These are phyloP conservation scores for Salarias fasciatus DNA, from an alignment of 2,797 vertebrate genomes.

Conservation along the genomic window DNA sequence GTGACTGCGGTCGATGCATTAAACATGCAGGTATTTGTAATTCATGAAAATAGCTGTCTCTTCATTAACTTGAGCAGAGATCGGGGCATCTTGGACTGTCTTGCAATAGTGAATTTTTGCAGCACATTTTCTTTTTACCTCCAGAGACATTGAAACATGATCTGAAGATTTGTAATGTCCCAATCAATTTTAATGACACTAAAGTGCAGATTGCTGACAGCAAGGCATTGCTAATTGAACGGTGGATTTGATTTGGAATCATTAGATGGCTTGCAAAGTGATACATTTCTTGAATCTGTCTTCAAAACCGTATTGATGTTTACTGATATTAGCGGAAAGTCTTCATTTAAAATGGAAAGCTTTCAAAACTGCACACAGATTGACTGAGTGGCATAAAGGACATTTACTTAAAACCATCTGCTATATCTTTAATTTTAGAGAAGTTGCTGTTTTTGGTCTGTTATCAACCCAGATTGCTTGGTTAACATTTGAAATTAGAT, in stretches of 20 bases:
- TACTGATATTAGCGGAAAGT: background rate
- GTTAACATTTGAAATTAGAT: too few species aligned
- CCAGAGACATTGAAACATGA: constrained; percentile 21
- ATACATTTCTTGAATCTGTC: background rate
- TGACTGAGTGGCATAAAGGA: background rate
- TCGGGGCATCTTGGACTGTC: constrained; percentile 6
- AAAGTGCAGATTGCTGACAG: constrained; percentile 17
- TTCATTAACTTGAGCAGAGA: constrained; percentile 24
- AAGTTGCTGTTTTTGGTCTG: too few species aligned
- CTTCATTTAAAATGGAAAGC: too few species aligned
- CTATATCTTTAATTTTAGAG: too few species aligned
- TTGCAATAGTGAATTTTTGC: constrained; percentile 1
- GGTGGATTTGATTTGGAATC: constrained; percentile 1
- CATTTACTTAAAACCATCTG: too few species aligned
- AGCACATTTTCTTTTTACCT: background rate
- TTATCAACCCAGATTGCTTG: too few species aligned
- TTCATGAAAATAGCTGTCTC: constrained; percentile 17
- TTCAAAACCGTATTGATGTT: background rate
- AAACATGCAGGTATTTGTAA: constrained; percentile 45
- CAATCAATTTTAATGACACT: constrained; percentile 31
- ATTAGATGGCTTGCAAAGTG: background rate
- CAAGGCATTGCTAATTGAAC: constrained; percentile 2
- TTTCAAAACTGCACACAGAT: too few species aligned
- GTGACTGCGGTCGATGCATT: constrained; percentile 37
- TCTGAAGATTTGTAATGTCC: constrained; percentile 22